Conservation (phyloP, 1,140 invertebrate genomes). For the Hyles vespertilio region DNA sequence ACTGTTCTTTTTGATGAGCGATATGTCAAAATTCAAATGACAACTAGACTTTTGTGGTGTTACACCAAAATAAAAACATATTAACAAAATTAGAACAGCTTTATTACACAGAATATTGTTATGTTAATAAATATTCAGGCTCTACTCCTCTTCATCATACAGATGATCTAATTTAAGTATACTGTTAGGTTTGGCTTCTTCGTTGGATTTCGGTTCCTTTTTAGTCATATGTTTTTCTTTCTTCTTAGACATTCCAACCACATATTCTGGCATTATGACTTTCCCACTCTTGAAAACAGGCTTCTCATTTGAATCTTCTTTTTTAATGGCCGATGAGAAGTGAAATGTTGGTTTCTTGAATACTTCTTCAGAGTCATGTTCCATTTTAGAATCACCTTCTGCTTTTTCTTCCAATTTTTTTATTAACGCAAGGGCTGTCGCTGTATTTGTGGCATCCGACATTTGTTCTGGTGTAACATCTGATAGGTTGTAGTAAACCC, state of each 20-base stretch:
- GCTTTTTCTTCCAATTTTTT: constrained; percentile 79
- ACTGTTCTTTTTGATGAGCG: no score
- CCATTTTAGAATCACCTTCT: constrained; percentile 34
- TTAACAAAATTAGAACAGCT: constrained; percentile 1
- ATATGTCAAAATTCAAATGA: no score
- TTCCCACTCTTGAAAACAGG: constrained; percentile 80
- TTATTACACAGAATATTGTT: neutral
- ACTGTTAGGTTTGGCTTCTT: constrained; percentile 33
- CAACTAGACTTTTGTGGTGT: no score
- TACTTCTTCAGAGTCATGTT: constrained; percentile 42
- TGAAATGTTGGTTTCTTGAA: constrained; percentile 73
- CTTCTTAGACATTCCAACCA: constrained; percentile 82
- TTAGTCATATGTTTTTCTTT: constrained; percentile 48
- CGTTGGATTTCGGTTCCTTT: constrained; percentile 30
- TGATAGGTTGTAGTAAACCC: constrained; percentile 84
- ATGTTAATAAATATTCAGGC: neutral
- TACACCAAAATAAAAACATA: no score
- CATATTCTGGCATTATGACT: constrained; percentile 86
- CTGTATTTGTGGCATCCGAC: constrained; percentile 83
- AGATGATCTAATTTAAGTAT: constrained; percentile 78
- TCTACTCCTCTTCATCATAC: constrained; percentile 70
- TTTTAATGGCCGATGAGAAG: constrained; percentile 50
- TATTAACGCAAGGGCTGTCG: constrained; percentile 83
- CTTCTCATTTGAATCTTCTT: constrained; percentile 58
- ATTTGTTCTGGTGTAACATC: constrained; percentile 84